These are phyloP conservation scores for Bimastos eiseni DNA, from an alignment of 2,888 invertebrate genomes.

Conservation along the genomic window DNA sequence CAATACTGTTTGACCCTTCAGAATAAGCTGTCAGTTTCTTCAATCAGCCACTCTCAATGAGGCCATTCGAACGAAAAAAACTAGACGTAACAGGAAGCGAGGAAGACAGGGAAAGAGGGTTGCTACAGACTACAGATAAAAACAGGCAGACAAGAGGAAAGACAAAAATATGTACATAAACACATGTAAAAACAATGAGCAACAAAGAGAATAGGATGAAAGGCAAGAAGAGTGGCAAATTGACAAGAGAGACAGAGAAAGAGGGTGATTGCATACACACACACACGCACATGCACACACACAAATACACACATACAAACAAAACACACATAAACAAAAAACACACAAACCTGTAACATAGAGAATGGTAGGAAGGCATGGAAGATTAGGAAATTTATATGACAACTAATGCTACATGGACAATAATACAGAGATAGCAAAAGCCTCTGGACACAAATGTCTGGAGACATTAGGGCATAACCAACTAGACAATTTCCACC, in stretches of 20 bases:
- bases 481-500: no score
- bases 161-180: neutral
- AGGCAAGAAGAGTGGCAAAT: neutral
- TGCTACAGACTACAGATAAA: neutral
- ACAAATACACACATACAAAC: no score
- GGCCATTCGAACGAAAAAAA: neutral
- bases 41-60: neutral
- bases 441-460: neutral
- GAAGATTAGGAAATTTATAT: no score
- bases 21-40: neutral
- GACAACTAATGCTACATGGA: neutral
- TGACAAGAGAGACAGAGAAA: neutral
- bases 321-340: no score
- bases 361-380: no score
- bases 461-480: no score
- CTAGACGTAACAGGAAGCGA: neutral
- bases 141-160: no score
- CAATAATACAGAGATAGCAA: neutral
- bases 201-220: neutral
- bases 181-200: neutral
- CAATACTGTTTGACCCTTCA: neutral
- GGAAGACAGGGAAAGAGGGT: neutral
- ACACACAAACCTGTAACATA: no score
- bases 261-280: neutral
- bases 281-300: no score